Evolutionary conservation across 2,888 invertebrate species (phyloP).

Genomic region (Eurytoma californica): DNA sequence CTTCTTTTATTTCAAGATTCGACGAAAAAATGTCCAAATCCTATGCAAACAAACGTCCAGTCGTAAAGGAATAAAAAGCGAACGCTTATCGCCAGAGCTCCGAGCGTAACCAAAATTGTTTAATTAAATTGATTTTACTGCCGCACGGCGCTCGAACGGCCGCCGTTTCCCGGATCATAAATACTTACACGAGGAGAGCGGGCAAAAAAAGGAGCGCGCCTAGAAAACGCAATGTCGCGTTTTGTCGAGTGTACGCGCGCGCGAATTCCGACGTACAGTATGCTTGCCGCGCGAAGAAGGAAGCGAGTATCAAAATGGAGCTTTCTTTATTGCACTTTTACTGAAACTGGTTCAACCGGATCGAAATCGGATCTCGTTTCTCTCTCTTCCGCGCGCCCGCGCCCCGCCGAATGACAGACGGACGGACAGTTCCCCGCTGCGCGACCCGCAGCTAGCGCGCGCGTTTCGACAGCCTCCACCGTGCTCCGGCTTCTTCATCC

Average conservation of each 20-base stretch:
- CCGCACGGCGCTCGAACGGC: not conserved
- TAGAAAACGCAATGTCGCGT: conserved; percentile 35
- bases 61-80: not conserved
- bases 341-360: conserved; percentile 56
- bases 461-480: not conserved
- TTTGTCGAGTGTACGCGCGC: conserved; percentile 21
- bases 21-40: too few relatives aligned
- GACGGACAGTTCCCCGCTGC: not conserved
- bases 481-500: too few relatives aligned
- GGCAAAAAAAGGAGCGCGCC: not conserved
- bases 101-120: conserved; percentile 2
- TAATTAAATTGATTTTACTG: conserved; percentile 24
- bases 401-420: conserved; percentile 43
- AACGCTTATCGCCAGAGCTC: not conserved
- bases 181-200: not conserved
- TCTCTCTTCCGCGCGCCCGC: conserved; percentile 40
- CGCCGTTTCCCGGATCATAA: conserved; percentile 25
- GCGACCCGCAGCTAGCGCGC: conserved; percentile 4
- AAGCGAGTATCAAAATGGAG: conserved; percentile 49
- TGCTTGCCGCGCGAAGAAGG: conserved; percentile 20
- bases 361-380: conserved; percentile 52
- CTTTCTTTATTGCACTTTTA: conserved; percentile 55
- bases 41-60: too few relatives aligned
- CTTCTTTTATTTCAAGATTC: too few relatives aligned
- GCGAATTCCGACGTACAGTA: conserved; percentile 19